These are phyloP conservation scores for Pimpla rufipes DNA, from an alignment of 2,888 invertebrate genomes.

Conservation along the genomic window DNA sequence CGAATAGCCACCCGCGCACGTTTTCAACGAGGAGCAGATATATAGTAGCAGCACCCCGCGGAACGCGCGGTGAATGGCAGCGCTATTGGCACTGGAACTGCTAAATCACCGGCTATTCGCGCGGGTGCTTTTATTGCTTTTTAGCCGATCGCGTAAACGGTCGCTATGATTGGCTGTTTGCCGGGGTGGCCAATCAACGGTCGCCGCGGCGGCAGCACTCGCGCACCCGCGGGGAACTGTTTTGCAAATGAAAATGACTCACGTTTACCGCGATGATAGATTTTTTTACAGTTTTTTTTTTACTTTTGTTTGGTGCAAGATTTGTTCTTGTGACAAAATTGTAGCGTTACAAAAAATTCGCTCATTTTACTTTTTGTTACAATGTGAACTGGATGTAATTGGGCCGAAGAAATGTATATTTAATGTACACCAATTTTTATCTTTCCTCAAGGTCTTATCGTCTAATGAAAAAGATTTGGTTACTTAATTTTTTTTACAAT, in stretches of 20 bases:
- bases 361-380: no score
- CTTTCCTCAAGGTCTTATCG: no score
- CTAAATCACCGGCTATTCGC: background rate
- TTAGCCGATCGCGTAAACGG: conserved; percentile 2
- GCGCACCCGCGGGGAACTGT: background rate
- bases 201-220: background rate
- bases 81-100: background rate
- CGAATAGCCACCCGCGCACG: conserved; percentile 3
- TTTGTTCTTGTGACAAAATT: no score
- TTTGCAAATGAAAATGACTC: background rate
- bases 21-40: conserved; percentile 9
- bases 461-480: no score
- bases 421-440: no score
- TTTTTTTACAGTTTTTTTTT: no score
- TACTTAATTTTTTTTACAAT: no score
- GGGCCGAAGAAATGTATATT: no score
- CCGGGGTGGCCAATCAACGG: background rate
- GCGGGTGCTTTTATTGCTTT: background rate
- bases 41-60: background rate
- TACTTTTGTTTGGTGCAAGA: no score
- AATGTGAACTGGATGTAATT: no score
- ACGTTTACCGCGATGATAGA: background rate
- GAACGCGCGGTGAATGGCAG: conserved; percentile 6
- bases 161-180: conserved; percentile 30
- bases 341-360: no score